Evolutionary conservation across 2,888 invertebrate species (phyloP).

Genomic region (Anthrax anthrax): DNA sequence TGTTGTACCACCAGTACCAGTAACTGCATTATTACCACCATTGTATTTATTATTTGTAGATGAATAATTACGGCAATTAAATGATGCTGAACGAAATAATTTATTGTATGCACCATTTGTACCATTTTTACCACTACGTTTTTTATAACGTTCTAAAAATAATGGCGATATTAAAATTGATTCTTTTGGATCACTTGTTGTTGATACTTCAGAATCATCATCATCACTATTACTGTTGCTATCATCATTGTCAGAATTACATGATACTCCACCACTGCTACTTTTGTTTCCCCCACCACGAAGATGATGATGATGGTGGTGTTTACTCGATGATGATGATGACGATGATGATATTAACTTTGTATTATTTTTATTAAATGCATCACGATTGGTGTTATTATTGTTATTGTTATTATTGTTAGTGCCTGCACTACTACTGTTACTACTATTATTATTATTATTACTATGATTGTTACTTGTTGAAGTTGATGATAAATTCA

Average conservation of each 20-base stretch:
- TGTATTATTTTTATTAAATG: no score
- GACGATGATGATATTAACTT: not conserved
- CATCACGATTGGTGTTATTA: no score
- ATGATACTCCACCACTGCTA: not conserved
- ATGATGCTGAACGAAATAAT: conserved; percentile 32
- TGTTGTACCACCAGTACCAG: not conserved
- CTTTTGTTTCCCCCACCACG: not conserved
- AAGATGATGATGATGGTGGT: not conserved
- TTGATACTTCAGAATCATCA: conserved; percentile 25
- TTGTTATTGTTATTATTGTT: no score
- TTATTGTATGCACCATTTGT: conserved; percentile 22
- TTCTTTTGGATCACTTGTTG: conserved; percentile 33
- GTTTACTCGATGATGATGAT: not conserved
- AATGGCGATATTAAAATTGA: conserved; percentile 28
- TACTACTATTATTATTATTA: no score
- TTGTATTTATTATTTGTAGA: conserved; percentile 30
- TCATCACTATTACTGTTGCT: conserved; percentile 18
- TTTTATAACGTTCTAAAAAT: conserved; percentile 32
- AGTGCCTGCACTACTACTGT: no score
- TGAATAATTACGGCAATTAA: conserved; percentile 34
- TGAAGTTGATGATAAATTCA: no score
- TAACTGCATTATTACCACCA: conserved; percentile 22
- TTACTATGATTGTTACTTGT: no score
- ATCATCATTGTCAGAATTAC: not conserved
- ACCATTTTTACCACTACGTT: conserved; percentile 15